A percentile compares a stretch with the other conserved stretches of the same genome.
Conservation (phyloP, 2,888 invertebrate species). For the Cephus rjabovi region DNA sequence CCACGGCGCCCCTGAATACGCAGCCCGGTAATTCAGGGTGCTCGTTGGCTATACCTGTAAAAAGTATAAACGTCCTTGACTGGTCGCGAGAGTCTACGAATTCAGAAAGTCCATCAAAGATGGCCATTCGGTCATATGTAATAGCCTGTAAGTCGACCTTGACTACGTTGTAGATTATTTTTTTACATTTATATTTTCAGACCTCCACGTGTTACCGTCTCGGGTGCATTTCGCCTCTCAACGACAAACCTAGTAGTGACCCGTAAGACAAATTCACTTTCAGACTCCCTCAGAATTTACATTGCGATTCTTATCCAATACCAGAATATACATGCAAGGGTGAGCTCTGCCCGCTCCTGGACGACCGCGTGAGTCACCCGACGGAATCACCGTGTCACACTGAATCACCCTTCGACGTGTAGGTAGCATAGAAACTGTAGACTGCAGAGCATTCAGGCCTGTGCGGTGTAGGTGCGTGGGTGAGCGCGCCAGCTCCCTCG, state of each 20-base stretch:
- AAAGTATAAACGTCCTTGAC: background rate
- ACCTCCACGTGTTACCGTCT: background rate
- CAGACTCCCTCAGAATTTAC: background rate
- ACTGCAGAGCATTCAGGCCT: background rate
- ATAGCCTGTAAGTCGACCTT: background rate
- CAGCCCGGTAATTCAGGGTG: background rate
- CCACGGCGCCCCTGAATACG: background rate
- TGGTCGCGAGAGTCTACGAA: background rate
- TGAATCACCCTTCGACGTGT: slow-evolving; percentile 36
- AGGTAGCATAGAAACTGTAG: background rate
- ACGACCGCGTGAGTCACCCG: slow-evolving; percentile 36
- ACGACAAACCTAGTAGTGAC: background rate
- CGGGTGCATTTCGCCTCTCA: background rate
- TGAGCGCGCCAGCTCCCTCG: background rate
- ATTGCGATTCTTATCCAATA: background rate
- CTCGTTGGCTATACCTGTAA: background rate
- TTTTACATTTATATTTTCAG: background rate
- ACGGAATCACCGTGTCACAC: slow-evolving; percentile 36
- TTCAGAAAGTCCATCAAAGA: background rate
- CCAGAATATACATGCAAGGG: background rate
- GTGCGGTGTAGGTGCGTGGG: background rate
- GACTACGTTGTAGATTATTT: background rate
- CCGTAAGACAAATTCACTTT: background rate
- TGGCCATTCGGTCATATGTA: background rate
- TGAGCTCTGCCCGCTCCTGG: background rate